phyloP scores from a whole-genome alignment of 2,888 invertebrate genomes.

The Mythimna lalbum region DNA sequence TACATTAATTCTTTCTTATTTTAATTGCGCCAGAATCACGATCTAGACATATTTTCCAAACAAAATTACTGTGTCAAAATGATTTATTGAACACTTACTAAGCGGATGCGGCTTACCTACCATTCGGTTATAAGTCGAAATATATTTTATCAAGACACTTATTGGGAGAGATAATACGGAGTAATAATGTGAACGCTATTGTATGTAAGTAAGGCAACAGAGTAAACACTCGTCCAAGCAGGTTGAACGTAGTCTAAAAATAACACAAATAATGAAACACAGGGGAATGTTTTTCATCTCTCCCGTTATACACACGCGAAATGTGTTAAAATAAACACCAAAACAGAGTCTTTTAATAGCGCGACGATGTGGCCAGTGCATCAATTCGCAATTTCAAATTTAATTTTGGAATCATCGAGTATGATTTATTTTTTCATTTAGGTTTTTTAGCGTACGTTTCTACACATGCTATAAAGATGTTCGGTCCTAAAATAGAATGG shows the following conservation, averaged over 20 bases:
- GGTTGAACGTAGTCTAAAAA: slow-evolving; percentile 89
- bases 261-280: slow-evolving; percentile 89
- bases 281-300: slow-evolving; percentile 91
- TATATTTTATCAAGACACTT: slow-evolving; percentile 51
- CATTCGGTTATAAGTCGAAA: slow-evolving; percentile 37
- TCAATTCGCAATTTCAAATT: slow-evolving; percentile 84
- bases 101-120: slow-evolving; percentile 54
- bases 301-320: slow-evolving; percentile 88
- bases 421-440: slow-evolving; percentile 84
- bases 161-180: slow-evolving; percentile 70
- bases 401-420: slow-evolving; percentile 81
- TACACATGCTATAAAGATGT: slow-evolving; percentile 82
- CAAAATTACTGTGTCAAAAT: slow-evolving; percentile 79
- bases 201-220: slow-evolving; percentile 84
- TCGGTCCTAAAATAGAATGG: slow-evolving; percentile 74
- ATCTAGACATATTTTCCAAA: slow-evolving; percentile 74
- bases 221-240: slow-evolving; percentile 88
- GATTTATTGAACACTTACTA: slow-evolving; percentile 72
- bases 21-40: slow-evolving; percentile 77
- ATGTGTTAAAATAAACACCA: slow-evolving; percentile 90
- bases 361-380: slow-evolving; percentile 87
- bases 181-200: slow-evolving; percentile 84
- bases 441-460: slow-evolving; percentile 73
- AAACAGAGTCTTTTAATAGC: slow-evolving; percentile 88
- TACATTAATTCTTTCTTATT: slow-evolving; percentile 77